Evolutionary conservation across 2,797 vertebrate genomes (phyloP).

Genomic region (Sebastes ruberrimus): DNA sequence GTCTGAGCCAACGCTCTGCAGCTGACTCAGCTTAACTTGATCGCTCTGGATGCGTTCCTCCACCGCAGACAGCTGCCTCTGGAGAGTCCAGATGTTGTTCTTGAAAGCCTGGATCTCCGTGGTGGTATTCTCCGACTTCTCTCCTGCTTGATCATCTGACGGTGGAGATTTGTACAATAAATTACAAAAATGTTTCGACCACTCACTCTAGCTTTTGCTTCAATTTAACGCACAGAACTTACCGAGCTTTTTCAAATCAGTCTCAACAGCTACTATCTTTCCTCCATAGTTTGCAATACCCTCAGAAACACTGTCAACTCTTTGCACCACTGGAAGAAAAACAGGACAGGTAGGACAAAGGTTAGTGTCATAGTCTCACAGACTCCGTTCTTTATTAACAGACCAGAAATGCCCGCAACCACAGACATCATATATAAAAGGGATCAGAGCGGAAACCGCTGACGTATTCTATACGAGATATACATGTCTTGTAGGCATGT

Average conservation of each 20-base stretch:
- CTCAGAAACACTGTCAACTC: constrained; percentile 93
- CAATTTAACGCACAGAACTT: constrained; percentile 54
- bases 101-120: constrained; percentile 93
- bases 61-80: constrained; percentile 89
- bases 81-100: constrained; percentile 88
- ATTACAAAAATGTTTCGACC: neutral
- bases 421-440: constrained; percentile 67
- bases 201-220: neutral
- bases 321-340: constrained; percentile 91
- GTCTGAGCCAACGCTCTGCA: constrained; percentile 86
- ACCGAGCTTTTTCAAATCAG: constrained; percentile 93
- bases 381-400: constrained; percentile 47
- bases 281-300: constrained; percentile 92
- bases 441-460: constrained; percentile 62
- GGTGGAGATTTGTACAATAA: constrained; percentile 20
- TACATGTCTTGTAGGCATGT: constrained; percentile 61
- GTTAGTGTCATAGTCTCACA: constrained; percentile 35
- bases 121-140: constrained; percentile 91
- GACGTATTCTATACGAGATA: constrained; percentile 39
- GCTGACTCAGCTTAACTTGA: constrained; percentile 89
- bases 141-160: constrained; percentile 90
- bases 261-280: constrained; percentile 92
- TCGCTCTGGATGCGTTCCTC: constrained; percentile 89
- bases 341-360: constrained; percentile 36
- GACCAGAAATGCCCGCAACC: constrained; percentile 64